Percentiles rank a stretch among this genome's conserved stretches.
Evolutionary conservation across 2,888 invertebrate species (phyloP).

Genomic region (Encarsia formosa): DNA sequence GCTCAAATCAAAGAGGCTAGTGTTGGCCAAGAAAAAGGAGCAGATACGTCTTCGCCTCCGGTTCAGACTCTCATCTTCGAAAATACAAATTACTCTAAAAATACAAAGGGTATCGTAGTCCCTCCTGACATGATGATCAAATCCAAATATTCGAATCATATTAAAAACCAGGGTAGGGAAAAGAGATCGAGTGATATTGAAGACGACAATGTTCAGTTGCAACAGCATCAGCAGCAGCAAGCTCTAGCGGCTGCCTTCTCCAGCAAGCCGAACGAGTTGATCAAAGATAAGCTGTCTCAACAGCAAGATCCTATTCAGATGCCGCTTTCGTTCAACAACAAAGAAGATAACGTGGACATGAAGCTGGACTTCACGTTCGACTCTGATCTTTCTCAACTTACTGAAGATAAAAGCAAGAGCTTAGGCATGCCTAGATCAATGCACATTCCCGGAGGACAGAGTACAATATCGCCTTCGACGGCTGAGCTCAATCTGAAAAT

Average conservation of each 20-base stretch:
- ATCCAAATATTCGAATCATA: slow-evolving; percentile 57
- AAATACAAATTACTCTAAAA: slow-evolving; percentile 83
- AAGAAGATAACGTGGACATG: slow-evolving; percentile 80
- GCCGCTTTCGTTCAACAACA: slow-evolving; percentile 67
- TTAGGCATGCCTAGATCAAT: slow-evolving; percentile 61
- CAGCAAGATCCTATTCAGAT: slow-evolving; percentile 54
- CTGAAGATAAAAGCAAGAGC: slow-evolving; percentile 66
- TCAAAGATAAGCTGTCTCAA: slow-evolving; percentile 49
- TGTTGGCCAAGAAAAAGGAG: slow-evolving; percentile 55
- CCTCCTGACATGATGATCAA: slow-evolving; percentile 54
- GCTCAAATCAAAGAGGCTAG: slow-evolving; percentile 34
- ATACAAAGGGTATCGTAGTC: slow-evolving; percentile 57
- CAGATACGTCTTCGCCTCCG: slow-evolving; percentile 74
- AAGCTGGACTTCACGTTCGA: slow-evolving; percentile 90
- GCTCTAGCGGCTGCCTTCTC: slow-evolving; percentile 51
- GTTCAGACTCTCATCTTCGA: slow-evolving; percentile 88
- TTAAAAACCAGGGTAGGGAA: slow-evolving; percentile 52
- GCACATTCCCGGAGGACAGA: slow-evolving; percentile 62
- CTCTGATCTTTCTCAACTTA: slow-evolving; percentile 71
- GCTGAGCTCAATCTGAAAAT: slow-evolving; percentile 92
- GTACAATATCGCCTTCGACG: slow-evolving; percentile 73
- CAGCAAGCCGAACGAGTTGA: slow-evolving; percentile 53
- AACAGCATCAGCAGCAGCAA: slow-evolving; percentile 51
- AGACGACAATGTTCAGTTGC: slow-evolving; percentile 55
- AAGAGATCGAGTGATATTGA: slow-evolving; percentile 55